Conservation (phyloP, 1,140 invertebrate species). For the Drosophila melanica region DNA sequence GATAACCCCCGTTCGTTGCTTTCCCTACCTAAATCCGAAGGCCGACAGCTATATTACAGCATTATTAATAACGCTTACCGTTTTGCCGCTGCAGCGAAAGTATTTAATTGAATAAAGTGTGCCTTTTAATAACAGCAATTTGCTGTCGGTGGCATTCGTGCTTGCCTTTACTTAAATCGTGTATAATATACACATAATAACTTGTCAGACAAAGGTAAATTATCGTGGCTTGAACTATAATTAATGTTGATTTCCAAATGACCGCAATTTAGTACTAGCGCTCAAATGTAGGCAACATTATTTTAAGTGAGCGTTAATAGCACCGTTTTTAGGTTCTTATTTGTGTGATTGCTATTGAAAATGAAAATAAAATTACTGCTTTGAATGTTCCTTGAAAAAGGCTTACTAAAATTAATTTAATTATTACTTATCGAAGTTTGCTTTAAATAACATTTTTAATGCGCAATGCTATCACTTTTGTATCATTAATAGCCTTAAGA, state of each 20-base stretch:
- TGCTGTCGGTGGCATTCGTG: constrained; percentile 4
- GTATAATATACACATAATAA: neutral
- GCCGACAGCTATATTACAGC: neutral
- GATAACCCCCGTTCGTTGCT: neutral
- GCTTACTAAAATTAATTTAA: too few species aligned
- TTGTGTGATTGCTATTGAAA: neutral
- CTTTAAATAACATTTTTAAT: neutral
- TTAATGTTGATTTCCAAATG: constrained; percentile 39
- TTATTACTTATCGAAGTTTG: neutral
- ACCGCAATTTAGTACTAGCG: constrained; percentile 28
- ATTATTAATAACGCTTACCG: neutral
- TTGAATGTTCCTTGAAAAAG: too few species aligned
- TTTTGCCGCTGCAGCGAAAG: neutral
- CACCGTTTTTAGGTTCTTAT: neutral
- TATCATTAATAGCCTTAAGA: too few species aligned
- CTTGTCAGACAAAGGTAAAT: constrained; percentile 32
- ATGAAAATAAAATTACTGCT: too few species aligned
- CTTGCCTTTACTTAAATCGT: constrained; percentile 1
- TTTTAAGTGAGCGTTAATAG: constrained; percentile 11
- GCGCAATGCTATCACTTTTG: too few species aligned
- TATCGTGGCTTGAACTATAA: constrained; percentile 35
- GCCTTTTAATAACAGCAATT: constrained; percentile 16
- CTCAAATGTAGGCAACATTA: constrained; percentile 36
- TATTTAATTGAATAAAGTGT: constrained; percentile 31
- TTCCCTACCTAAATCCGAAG: neutral